Conservation (phyloP, 2,888 invertebrate species). For the Macroteleia sp. region DNA sequence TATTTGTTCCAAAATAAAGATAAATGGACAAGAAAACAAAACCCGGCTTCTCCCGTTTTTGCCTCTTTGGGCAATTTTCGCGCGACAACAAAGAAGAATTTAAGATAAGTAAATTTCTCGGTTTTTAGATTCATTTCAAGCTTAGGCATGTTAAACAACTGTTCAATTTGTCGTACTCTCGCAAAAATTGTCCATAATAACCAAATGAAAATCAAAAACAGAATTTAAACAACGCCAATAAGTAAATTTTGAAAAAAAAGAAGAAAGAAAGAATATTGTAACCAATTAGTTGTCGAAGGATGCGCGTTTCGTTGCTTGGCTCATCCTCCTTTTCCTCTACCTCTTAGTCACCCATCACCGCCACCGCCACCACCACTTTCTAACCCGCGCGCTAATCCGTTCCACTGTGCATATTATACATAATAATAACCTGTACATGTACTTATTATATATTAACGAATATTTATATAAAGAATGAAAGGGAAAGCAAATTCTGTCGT, state of each 20-base stretch:
- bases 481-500: slow-evolving; percentile 53
- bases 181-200: no score
- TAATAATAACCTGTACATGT: slow-evolving; percentile 64
- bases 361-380: slow-evolving; percentile 59
- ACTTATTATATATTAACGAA: slow-evolving; percentile 64
- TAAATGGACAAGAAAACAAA: slow-evolving; percentile 10
- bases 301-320: slow-evolving; percentile 45
- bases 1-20: slow-evolving; percentile 47
- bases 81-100: slow-evolving; percentile 3
- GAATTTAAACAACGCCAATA: slow-evolving; percentile 1
- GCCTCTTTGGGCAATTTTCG: slow-evolving; percentile 27
- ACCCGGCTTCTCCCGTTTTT: slow-evolving; percentile 8
- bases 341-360: slow-evolving; percentile 19
- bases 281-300: slow-evolving; percentile 40
- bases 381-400: slow-evolving; percentile 79
- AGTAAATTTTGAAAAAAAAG: slow-evolving; percentile 2
- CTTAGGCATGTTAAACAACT: no score
- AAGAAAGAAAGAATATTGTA: neutral
- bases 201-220: slow-evolving; percentile 50
- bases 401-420: slow-evolving; percentile 76
- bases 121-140: no score
- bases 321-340: slow-evolving; percentile 19
- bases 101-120: no score
- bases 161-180: no score
- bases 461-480: slow-evolving; percentile 67